phyloP scores from a whole-genome alignment of 1,140 invertebrate genomes.

The Manduca sexta region DNA sequence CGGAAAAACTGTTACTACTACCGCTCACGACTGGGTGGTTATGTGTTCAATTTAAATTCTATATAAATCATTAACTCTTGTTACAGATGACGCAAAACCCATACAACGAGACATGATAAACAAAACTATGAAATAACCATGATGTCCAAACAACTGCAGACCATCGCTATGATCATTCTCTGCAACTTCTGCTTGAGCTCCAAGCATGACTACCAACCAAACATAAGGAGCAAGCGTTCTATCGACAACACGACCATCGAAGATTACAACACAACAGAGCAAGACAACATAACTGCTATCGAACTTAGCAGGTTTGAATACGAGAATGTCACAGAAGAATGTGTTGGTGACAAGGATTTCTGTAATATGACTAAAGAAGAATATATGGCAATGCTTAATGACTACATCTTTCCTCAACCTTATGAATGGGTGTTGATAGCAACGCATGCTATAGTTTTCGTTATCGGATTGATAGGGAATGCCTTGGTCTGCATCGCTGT shows the following conservation, averaged over 20 bases:
- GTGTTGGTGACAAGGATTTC: constrained; percentile 52
- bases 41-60: no score
- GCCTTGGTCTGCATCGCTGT: constrained; percentile 91
- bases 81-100: neutral
- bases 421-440: constrained; percentile 82
- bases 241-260: neutral
- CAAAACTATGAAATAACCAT: no score
- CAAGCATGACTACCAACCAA: constrained; percentile 6
- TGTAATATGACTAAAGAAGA: constrained; percentile 75
- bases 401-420: constrained; percentile 75
- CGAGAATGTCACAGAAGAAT: constrained; percentile 16
- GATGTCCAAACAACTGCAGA: neutral
- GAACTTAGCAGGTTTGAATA: constrained; percentile 19
- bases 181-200: neutral
- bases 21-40: no score
- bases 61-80: neutral
- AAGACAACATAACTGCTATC: constrained; percentile 6
- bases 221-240: neutral
- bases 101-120: no score
- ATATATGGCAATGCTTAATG: constrained; percentile 76
- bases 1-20: no score
- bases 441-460: constrained; percentile 81
- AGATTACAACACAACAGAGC: neutral
- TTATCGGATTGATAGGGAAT: constrained; percentile 89
- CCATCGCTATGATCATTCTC: constrained; percentile 4